These are phyloP conservation scores for Epinephelus coioides DNA, from an alignment of 2,797 vertebrate genomes.

Conservation along the genomic window DNA sequence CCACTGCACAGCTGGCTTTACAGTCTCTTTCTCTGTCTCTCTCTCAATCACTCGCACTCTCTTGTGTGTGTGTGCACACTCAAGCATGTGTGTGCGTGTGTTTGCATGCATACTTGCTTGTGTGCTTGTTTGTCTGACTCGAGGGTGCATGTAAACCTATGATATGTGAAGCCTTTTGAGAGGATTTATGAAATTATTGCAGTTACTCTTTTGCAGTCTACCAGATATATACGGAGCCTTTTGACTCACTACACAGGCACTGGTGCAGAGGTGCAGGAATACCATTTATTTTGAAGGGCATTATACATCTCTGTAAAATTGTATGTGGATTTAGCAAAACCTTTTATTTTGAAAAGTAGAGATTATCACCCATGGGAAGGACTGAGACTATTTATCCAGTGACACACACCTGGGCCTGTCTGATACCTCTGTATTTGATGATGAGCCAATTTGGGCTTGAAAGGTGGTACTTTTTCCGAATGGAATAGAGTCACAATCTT, in stretches of 20 bases:
- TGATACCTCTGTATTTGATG: background rate
- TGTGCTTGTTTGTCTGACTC: slow-evolving; percentile 30
- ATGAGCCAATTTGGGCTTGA: background rate
- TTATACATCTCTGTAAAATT: background rate
- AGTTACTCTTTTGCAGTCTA: background rate
- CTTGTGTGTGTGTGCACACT: background rate
- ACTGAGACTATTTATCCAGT: background rate
- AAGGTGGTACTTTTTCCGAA: background rate
- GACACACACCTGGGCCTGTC: background rate
- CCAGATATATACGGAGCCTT: background rate
- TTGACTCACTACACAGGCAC: background rate
- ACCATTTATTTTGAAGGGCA: background rate
- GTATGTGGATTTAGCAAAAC: background rate
- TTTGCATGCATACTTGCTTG: slow-evolving; percentile 6
- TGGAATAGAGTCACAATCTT: background rate
- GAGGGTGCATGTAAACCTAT: background rate
- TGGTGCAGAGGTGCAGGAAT: background rate
- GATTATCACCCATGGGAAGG: background rate
- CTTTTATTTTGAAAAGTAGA: background rate
- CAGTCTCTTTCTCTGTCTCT: slow-evolving; percentile 49
- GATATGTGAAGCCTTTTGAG: slow-evolving; percentile 14
- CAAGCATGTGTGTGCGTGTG: background rate
- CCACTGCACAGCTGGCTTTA: slow-evolving; percentile 73
- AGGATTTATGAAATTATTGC: slow-evolving; percentile 26
- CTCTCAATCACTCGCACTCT: slow-evolving; percentile 40